These are phyloP conservation scores for Podiceps cristatus DNA, from an alignment of 2,113 vertebrate species.

Conservation along the genomic window DNA sequence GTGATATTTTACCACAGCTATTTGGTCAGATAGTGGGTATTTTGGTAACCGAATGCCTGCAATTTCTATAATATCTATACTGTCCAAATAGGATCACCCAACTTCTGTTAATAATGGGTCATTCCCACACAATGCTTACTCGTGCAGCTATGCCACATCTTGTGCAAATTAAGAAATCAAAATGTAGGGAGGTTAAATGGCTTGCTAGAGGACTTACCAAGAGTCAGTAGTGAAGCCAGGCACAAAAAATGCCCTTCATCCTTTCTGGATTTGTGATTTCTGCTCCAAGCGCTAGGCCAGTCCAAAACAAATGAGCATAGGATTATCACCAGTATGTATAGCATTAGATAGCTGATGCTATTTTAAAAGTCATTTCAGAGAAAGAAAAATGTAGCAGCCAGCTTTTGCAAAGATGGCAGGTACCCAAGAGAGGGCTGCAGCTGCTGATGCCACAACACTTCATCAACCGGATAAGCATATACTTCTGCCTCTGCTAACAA, in stretches of 20 bases:
- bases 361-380: background rate
- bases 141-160: background rate
- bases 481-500: constrained; percentile 28
- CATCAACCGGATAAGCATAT: background rate
- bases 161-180: background rate
- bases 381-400: background rate
- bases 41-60: background rate
- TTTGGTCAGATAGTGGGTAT: background rate
- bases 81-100: background rate
- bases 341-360: background rate
- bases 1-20: background rate
- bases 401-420: background rate
- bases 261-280: background rate
- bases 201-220: background rate
- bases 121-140: background rate
- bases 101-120: background rate
- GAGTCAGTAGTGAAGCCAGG: background rate
- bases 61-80: background rate
- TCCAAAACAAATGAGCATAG: background rate
- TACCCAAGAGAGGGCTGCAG: background rate
- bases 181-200: background rate
- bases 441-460: background rate
- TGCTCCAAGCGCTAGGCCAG: background rate
- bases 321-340: background rate
- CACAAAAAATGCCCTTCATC: background rate